Conservation (phyloP, 23 tunicate genomes). For the Trididemnum clinides region DNA sequence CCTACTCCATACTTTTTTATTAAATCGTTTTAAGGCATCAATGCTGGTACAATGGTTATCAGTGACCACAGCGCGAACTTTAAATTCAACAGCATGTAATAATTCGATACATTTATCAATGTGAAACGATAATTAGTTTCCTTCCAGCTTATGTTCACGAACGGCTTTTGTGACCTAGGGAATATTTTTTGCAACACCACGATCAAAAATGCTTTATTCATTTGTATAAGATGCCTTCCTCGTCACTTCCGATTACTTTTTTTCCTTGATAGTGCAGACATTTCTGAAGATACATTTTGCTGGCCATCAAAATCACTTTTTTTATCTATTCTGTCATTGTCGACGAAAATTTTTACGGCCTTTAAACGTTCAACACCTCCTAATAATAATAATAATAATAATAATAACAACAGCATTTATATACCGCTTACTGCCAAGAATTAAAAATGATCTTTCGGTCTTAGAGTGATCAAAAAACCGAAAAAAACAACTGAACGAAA, state of each 20-base stretch:
- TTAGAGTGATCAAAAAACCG: no score
- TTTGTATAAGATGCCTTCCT: not conserved
- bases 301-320: slow-evolving; percentile 11
- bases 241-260: not conserved
- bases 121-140: not conserved
- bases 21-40: not conserved
- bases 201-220: not conserved
- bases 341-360: not conserved
- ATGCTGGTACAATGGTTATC: slow-evolving; percentile 5
- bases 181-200: not conserved
- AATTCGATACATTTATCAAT: not conserved
- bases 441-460: no score
- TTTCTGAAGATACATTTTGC: slow-evolving; percentile 10
- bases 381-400: no score
- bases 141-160: not conserved
- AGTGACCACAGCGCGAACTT: not conserved
- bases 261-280: not conserved
- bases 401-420: no score
- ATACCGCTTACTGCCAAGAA: no score
- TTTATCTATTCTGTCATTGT: not conserved
- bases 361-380: not conserved
- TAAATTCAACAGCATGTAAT: not conserved
- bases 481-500: no score
- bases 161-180: not conserved
- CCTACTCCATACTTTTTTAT: not conserved